Percentiles rank a stretch among this genome's conserved stretches.
These are phyloP conservation scores for Heliothis peltigera DNA, from an alignment of 2,888 invertebrate species.

Conservation along the genomic window DNA sequence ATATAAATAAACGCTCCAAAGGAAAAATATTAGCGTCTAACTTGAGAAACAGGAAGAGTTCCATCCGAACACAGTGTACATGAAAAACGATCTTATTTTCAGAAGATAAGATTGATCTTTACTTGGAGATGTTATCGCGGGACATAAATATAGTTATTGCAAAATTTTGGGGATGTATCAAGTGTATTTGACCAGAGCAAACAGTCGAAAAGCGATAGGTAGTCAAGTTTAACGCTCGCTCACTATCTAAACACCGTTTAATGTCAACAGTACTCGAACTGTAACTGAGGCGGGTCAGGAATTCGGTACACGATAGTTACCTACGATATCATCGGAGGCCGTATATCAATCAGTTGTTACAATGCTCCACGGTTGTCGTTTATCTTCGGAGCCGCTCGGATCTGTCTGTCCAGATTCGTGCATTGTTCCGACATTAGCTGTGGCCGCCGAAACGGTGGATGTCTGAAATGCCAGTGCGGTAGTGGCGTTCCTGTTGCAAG, in stretches of 20 bases:
- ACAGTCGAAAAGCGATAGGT: slow-evolving; percentile 73
- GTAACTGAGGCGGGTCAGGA: slow-evolving; percentile 86
- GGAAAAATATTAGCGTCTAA: slow-evolving; percentile 11
- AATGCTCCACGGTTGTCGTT: slow-evolving; percentile 87
- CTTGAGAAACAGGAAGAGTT: slow-evolving; percentile 10
- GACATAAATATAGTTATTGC: slow-evolving; percentile 58
- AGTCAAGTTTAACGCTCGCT: slow-evolving; percentile 74
- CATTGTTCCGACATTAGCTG: slow-evolving; percentile 88
- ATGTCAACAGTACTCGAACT: slow-evolving; percentile 86
- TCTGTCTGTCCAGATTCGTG: slow-evolving; percentile 88
- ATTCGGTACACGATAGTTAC: slow-evolving; percentile 80
- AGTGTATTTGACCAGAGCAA: slow-evolving; percentile 73
- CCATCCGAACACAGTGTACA: slow-evolving; percentile 10
- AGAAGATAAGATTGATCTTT: slow-evolving; percentile 44
- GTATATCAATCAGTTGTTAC: slow-evolving; percentile 90
- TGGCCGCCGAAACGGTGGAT: slow-evolving; percentile 85
- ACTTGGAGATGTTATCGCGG: slow-evolving; percentile 53
- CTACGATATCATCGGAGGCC: slow-evolving; percentile 84
- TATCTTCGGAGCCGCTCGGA: slow-evolving; percentile 87
- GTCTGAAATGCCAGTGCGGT: slow-evolving; percentile 86
- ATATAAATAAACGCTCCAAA: slow-evolving; percentile 8
- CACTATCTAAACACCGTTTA: slow-evolving; percentile 84
- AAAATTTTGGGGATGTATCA: slow-evolving; percentile 56
- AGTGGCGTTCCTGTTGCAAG: slow-evolving; percentile 81
- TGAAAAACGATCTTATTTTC: slow-evolving; percentile 29